Base-by-base conservation (phyloP, 2,888 invertebrate species). In the Gryllus longicercus region DNA sequence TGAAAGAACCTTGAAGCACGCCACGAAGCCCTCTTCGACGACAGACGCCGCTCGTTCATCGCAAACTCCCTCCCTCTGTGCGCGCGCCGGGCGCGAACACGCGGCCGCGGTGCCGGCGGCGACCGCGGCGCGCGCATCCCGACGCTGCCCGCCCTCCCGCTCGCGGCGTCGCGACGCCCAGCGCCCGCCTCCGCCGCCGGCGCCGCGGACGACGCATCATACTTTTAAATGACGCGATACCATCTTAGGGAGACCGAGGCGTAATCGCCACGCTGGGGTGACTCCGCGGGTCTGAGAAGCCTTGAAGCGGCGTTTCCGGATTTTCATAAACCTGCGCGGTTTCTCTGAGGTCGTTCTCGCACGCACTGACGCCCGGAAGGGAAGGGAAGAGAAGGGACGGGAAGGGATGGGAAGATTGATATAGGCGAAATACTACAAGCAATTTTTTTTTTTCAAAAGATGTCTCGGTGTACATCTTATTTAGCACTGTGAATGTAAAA, bases 201-300 rank as follows among this genome's bases (percentile, higher is more conserved):
- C 38, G 8, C 38, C 38, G 38, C 38, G 38, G 38, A 38, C 38
- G 38, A 63, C 63, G 63, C 63, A 63, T 63, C 63, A 63, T 63
- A 63, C 63, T 63, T 63, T 14, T 63, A 63, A 63, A 63, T 63
- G 63, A 63, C 63, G 63, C 63, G 63, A 63, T 63, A 63, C n/a
- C 63, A 63, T 63, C 63, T 14, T 8, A 14, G 63, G 5, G 38
- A 14, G 16, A 63, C 63, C 16, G 4, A 38, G 1, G 63, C 16
- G 63, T 63, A 63, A 63, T 63, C 11, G 63, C 63, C n/a, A 63
- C 16, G 16, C 8, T 11, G 63, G n/a, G 63, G 63, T 18, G 5
- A 8, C 38, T 38, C 38, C 63, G n/a, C 16, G 63, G 16, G 63
- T 63, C 16, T 1, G 63, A 63, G n/a, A 8, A 63, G 16, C 16